These are phyloP conservation scores for Diarsia mendica DNA, from an alignment of 2,888 invertebrate species.

Conservation along the genomic window DNA sequence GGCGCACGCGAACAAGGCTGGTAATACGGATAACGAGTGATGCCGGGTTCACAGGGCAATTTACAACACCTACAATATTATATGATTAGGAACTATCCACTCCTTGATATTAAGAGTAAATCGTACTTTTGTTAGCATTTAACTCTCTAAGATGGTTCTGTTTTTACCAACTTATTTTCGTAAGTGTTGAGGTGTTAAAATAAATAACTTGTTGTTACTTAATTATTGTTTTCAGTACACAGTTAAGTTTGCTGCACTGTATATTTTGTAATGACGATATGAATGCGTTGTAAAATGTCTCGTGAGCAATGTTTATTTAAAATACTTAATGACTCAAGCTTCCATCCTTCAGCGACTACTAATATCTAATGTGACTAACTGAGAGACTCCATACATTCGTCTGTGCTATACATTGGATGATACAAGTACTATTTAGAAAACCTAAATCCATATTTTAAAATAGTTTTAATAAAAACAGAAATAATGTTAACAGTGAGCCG, in stretches of 20 bases:
- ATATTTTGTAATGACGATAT: conserved; percentile 14
- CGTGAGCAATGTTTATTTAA: conserved; percentile 46
- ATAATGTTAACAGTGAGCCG: not conserved
- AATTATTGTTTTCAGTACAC: conserved; percentile 7
- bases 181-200: conserved; percentile 31
- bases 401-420: not conserved
- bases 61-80: conserved; percentile 58
- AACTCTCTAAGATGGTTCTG: conserved; percentile 33
- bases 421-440: conserved; percentile 2
- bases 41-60: conserved; percentile 49
- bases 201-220: conserved; percentile 32
- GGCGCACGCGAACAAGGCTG: conserved; percentile 55
- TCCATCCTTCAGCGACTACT: conserved; percentile 48
- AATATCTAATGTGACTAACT: conserved; percentile 22
- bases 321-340: conserved; percentile 46
- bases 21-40: conserved; percentile 54
- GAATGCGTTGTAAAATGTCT: conserved; percentile 62
- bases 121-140: conserved; percentile 23
- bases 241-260: conserved; percentile 11
- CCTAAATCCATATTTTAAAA: conserved; percentile 14
- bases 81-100: conserved; percentile 42
- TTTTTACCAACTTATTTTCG: conserved; percentile 36
- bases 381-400: not conserved
- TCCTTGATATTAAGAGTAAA: conserved; percentile 52
- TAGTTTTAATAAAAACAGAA: not conserved